Conservation (phyloP, 2,797 vertebrate genomes). For the Balearica regulorum region DNA sequence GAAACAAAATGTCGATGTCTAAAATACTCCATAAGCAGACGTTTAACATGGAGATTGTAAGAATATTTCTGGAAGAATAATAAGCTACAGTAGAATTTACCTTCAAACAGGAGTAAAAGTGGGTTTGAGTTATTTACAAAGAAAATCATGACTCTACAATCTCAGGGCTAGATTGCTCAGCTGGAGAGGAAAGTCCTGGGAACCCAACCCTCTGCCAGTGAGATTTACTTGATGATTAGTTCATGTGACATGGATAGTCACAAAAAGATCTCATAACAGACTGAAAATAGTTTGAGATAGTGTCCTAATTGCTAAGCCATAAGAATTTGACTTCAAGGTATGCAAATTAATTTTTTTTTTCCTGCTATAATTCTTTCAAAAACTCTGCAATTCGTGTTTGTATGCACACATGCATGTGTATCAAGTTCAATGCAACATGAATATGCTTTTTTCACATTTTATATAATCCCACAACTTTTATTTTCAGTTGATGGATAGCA, state of each 20-base stretch:
- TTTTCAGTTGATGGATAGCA: background rate
- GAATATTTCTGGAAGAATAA: background rate
- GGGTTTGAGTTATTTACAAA: background rate
- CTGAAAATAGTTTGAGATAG: fast-evolving
- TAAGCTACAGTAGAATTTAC: background rate
- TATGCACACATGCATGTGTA: background rate
- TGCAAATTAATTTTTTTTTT: background rate
- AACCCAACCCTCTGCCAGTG: fast-evolving
- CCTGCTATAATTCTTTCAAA: background rate
- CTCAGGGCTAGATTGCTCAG: background rate
- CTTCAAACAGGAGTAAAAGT: background rate
- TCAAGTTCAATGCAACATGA: background rate
- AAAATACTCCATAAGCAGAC: background rate
- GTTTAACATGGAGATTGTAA: background rate
- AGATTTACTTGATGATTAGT: background rate
- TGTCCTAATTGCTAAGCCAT: background rate
- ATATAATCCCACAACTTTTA: background rate
- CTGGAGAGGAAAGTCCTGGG: fast-evolving
- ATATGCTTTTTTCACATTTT: background rate
- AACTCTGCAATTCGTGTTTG: background rate
- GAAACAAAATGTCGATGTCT: fast-evolving
- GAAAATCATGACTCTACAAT: background rate
- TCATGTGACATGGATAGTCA: background rate
- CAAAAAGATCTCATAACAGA: background rate
- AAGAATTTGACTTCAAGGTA: background rate